A percentile compares a stretch with the other conserved stretches of the same genome.
Evolutionary conservation across 1,140 invertebrate genomes (phyloP).

Genomic region (Orchesella cincta): DNA sequence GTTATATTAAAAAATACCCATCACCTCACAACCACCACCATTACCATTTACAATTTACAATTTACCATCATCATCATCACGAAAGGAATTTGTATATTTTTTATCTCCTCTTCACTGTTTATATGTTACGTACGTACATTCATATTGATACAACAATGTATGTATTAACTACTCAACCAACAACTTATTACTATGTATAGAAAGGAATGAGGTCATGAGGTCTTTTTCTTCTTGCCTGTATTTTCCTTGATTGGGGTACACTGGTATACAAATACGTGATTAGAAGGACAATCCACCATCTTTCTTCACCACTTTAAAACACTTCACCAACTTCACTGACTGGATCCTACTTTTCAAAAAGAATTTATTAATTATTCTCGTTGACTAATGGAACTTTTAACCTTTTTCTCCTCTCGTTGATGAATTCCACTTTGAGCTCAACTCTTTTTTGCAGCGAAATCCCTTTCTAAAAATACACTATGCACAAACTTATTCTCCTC

Average conservation of each 20-base stretch:
- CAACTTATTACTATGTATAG: constrained; percentile 27
- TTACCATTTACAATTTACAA: neutral
- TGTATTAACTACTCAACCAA: constrained; percentile 2
- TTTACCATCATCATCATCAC: neutral
- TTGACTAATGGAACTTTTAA: neutral
- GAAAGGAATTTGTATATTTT: constrained; percentile 17
- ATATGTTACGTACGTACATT: neutral
- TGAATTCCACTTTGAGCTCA: too few relatives aligned
- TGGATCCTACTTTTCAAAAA: neutral
- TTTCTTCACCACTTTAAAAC: neutral
- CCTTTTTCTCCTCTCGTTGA: neutral
- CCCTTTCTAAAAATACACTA: too few relatives aligned
- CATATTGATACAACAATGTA: neutral
- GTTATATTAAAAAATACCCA: constrained; percentile 1
- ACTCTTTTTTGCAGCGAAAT: too few relatives aligned
- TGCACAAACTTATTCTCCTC: too few relatives aligned
- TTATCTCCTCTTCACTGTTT: constrained; percentile 10
- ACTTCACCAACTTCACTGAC: neutral
- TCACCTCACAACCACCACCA: neutral
- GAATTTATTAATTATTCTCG: neutral
- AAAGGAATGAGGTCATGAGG: constrained; percentile 29
- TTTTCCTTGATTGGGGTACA: constrained; percentile 19
- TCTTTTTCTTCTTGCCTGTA: constrained; percentile 23
- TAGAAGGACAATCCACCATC: constrained; percentile 26
- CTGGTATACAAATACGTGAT: constrained; percentile 20